Conservation (phyloP, 1,140 invertebrate genomes). For the Caenorhabditis tropicalis region DNA sequence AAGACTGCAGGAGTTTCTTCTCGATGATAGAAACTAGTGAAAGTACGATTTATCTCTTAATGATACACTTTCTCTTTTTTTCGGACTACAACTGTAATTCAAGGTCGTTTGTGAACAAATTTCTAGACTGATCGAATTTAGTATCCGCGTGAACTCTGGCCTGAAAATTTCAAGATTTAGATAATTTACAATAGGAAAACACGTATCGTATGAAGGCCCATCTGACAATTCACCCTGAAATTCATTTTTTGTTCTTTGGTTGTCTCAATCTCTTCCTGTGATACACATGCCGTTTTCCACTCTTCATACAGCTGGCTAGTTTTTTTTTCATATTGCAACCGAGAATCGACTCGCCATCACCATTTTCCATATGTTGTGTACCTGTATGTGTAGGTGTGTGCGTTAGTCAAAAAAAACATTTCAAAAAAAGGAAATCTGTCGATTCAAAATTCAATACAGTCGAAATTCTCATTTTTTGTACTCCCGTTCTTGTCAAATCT, state of each 20-base stretch:
- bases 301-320: background rate
- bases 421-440: too few relatives aligned
- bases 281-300: background rate
- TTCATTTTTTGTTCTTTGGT: background rate
- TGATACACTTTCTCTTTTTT: constrained; percentile 27
- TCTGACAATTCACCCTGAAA: background rate
- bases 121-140: too few relatives aligned
- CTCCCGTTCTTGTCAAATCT: too few relatives aligned
- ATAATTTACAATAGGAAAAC: background rate
- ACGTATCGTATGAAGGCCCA: background rate
- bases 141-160: too few relatives aligned
- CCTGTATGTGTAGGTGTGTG: background rate
- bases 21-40: background rate
- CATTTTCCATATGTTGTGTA: background rate
- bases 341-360: background rate
- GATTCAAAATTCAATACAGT: background rate
- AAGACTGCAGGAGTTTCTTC: background rate
- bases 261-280: background rate
- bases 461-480: too few relatives aligned
- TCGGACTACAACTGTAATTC: background rate
- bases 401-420: too few relatives aligned
- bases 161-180: too few relatives aligned
- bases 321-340: background rate
- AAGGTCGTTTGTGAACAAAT: too few relatives aligned
- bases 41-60: constrained; percentile 24